These are phyloP conservation scores for Parotocinclus haroldoi DNA, from an alignment of 2,797 vertebrate genomes.

Conservation along the genomic window DNA sequence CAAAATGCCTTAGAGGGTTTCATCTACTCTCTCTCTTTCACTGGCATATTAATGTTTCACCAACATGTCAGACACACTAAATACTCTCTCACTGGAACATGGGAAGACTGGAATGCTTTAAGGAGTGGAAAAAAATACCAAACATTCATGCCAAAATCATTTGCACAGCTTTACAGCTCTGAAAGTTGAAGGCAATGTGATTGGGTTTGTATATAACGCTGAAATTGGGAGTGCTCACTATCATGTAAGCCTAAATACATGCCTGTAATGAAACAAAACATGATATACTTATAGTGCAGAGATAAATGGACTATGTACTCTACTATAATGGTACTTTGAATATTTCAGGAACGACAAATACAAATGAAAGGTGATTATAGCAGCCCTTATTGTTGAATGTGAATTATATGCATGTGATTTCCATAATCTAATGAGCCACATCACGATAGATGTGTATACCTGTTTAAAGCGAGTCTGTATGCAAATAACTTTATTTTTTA, in stretches of 20 bases:
- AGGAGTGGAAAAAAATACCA: constrained; percentile 47
- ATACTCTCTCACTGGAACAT: constrained; percentile 60
- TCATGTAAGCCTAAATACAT: constrained; percentile 17
- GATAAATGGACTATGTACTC: no score
- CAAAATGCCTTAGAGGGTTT: constrained; percentile 28
- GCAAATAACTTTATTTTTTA: no score
- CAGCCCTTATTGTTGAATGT: no score
- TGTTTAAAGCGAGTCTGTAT: no score
- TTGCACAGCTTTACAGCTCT: constrained; percentile 28
- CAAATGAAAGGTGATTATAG: no score
- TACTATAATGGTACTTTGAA: no score
- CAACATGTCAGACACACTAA: constrained; percentile 59
- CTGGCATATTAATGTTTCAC: constrained; percentile 61
- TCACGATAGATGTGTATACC: no score
- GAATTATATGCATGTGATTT: no score
- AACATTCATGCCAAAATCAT: constrained; percentile 30
- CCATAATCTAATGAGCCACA: no score
- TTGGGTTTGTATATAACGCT: constrained; percentile 1
- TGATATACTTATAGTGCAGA: no score
- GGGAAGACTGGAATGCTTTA: constrained; percentile 53
- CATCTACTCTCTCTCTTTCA: constrained; percentile 8
- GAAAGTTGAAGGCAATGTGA: constrained; percentile 1
- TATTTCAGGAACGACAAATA: no score
- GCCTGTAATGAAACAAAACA: constrained; percentile 2
- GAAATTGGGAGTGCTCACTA: constrained; percentile 11